These are phyloP conservation scores for Zaprionus camerounensis DNA, from an alignment of 1,140 invertebrate species.

Conservation along the genomic window DNA sequence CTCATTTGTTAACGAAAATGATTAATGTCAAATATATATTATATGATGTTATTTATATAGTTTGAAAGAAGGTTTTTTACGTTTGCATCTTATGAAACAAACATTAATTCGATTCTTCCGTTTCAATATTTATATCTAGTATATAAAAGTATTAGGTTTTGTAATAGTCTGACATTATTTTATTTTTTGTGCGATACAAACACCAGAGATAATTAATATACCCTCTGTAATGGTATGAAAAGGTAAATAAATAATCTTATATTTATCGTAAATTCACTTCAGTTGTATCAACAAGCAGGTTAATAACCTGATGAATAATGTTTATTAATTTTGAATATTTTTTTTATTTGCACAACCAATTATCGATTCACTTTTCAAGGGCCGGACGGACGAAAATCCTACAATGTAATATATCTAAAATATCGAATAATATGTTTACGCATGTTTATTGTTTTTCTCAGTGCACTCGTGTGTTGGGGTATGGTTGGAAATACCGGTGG, in stretches of 20 bases:
- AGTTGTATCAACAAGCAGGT: constrained; percentile 25
- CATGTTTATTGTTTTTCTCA: background rate
- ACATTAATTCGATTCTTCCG: too few relatives aligned
- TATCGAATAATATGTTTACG: background rate
- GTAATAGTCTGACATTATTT: too few relatives aligned
- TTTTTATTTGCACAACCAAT: constrained; percentile 6
- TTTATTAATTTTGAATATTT: constrained; percentile 9
- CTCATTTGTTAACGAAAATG: too few relatives aligned
- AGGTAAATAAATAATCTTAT: background rate
- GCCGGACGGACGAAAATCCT: background rate
- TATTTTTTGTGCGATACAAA: background rate
- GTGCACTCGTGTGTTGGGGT: constrained; percentile 14
- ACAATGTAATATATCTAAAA: background rate
- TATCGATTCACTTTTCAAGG: constrained; percentile 1
- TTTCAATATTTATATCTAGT: too few relatives aligned
- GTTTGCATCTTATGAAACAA: too few relatives aligned
- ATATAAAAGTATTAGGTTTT: too few relatives aligned
- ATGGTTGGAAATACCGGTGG: constrained; percentile 48
- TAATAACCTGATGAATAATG: constrained; percentile 41
- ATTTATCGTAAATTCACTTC: background rate
- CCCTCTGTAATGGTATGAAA: background rate
- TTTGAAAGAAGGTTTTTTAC: too few relatives aligned
- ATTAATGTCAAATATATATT: too few relatives aligned
- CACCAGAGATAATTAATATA: background rate
- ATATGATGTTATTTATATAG: too few relatives aligned